Conservation (phyloP, 2,797 vertebrate species). For the Bryconaethiops microstoma region DNA sequence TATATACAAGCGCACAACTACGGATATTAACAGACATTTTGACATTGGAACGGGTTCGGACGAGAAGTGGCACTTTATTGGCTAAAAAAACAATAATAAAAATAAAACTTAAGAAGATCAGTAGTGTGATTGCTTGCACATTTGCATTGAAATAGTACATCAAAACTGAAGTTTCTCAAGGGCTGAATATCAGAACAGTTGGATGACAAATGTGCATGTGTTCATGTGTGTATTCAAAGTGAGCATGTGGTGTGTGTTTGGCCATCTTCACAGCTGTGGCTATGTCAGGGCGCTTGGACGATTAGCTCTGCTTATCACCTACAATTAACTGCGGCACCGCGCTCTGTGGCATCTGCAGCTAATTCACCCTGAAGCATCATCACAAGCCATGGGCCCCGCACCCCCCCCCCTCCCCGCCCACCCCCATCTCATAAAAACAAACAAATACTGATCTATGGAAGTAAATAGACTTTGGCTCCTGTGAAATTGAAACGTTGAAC, state of each 20-base stretch:
- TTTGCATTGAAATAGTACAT: too few species aligned
- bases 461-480: constrained; percentile 78
- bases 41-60: too few species aligned
- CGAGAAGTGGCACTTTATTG: too few species aligned
- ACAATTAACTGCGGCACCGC: constrained; percentile 74
- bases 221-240: constrained; percentile 2
- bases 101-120: too few species aligned
- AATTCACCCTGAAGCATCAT: constrained; percentile 78
- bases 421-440: constrained; percentile 56
- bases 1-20: too few species aligned
- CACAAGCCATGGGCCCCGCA: constrained; percentile 48
- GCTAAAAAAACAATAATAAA: too few species aligned
- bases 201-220: neutral
- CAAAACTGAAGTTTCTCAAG: too few species aligned
- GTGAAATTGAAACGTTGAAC: constrained; percentile 77
- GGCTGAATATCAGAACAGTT: too few species aligned
- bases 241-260: constrained; percentile 28
- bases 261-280: constrained; percentile 68
- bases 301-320: constrained; percentile 81
- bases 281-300: constrained; percentile 70
- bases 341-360: constrained; percentile 76
- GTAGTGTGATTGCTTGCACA: too few species aligned
- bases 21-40: too few species aligned
- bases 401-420: constrained; percentile 30
- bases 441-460: constrained; percentile 61